Conservation (phyloP, 2,113 vertebrate genomes). For the Apodemus sylvaticus region DNA sequence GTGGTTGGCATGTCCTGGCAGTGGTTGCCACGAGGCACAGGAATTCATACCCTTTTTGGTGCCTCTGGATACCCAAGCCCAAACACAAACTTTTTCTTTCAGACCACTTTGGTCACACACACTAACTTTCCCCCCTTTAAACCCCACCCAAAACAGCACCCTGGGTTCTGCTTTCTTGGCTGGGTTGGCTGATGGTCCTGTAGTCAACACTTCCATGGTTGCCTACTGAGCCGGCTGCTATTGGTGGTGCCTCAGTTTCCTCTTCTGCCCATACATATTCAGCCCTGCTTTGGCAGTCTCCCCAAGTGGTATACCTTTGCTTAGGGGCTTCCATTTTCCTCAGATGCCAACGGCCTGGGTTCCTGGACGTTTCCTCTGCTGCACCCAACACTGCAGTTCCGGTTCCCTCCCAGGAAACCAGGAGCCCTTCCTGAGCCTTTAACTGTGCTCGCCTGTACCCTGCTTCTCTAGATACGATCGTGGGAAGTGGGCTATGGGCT, state of each 20-base stretch:
- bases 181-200: neutral
- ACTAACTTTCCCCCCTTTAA: neutral
- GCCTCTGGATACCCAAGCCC: neutral
- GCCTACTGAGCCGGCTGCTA: neutral
- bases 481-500: neutral
- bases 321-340: neutral
- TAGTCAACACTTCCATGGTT: fast-evolving
- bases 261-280: neutral
- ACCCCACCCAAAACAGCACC: neutral
- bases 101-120: neutral
- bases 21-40: neutral
- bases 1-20: too few relatives aligned
- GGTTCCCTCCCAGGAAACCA: neutral
- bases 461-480: too few relatives aligned
- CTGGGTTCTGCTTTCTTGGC: neutral
- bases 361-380: neutral
- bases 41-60: neutral
- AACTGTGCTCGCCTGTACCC: neutral
- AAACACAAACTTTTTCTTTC: neutral
- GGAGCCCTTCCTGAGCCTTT: neutral
- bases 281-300: neutral
- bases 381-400: neutral
- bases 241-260: fast-evolving
- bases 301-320: fast-evolving
- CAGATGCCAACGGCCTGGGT: neutral